Evolutionary conservation across 2,797 vertebrate species (phyloP).

Genomic region (Syndactyla subalaris): DNA sequence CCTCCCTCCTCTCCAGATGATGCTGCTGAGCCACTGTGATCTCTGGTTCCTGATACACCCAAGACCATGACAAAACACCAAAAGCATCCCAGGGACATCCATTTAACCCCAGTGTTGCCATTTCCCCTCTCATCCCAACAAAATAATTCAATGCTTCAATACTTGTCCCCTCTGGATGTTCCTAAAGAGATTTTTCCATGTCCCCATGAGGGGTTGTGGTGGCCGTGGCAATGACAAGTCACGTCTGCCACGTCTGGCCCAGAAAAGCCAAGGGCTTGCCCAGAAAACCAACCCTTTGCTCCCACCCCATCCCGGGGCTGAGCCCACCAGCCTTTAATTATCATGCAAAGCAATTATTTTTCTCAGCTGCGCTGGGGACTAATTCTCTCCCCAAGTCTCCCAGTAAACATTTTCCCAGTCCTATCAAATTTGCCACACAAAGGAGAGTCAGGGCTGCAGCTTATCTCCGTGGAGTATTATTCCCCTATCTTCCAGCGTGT

Average conservation of each 20-base stretch:
- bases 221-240: neutral
- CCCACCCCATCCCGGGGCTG: neutral
- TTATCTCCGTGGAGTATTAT: conserved; percentile 53
- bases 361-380: neutral
- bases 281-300: neutral
- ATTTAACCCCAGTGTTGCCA: fast-evolving
- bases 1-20: fast-evolving
- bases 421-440: conserved; percentile 45
- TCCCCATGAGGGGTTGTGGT: fast-evolving
- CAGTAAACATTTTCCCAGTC: conserved; percentile 63
- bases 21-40: neutral
- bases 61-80: fast-evolving
- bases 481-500: conserved; percentile 37
- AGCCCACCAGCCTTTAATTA: conserved; percentile 19
- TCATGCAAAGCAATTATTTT: conserved; percentile 33
- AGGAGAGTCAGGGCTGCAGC: conserved; percentile 35
- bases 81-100: fast-evolving
- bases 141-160: neutral
- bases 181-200: fast-evolving
- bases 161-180: fast-evolving
- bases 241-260: neutral
- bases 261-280: neutral
- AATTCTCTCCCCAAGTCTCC: conserved; percentile 8
- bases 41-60: neutral
- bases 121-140: neutral